Conservation (phyloP, 2,113 vertebrate genomes). For the Pygoscelis antarcticus region DNA sequence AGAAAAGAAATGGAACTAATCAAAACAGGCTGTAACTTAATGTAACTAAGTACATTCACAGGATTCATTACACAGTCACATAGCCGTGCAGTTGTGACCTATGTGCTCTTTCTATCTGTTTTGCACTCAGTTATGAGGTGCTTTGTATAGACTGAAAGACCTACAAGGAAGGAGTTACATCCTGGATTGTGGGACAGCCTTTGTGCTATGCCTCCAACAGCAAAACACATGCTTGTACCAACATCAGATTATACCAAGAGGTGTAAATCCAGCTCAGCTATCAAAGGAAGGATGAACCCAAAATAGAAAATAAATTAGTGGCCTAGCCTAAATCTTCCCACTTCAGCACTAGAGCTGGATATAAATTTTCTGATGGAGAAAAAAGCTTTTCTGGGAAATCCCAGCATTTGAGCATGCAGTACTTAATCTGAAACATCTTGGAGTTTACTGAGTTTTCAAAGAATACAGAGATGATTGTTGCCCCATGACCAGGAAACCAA, state of each 20-base stretch:
- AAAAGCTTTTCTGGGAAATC: background rate
- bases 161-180: background rate
- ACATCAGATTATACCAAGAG: constrained; percentile 34
- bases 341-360: background rate
- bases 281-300: constrained; percentile 31
- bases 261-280: constrained; percentile 54
- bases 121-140: background rate
- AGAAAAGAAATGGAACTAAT: background rate
- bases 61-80: background rate
- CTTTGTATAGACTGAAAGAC: constrained; percentile 1
- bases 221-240: background rate
- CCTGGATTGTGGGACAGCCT: background rate
- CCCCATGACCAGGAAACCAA: background rate
- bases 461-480: background rate
- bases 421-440: background rate
- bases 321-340: background rate
- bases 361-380: background rate
- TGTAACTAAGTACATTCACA: background rate
- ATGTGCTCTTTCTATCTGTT: background rate
- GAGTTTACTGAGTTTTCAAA: background rate
- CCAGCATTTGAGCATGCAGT: background rate
- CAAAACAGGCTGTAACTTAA: background rate
- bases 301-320: constrained; percentile 51
- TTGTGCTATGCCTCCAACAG: background rate
- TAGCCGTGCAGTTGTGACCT: background rate